phyloP scores from a whole-genome alignment of 2,797 vertebrate species.

The Rhabdomys pumilio region DNA sequence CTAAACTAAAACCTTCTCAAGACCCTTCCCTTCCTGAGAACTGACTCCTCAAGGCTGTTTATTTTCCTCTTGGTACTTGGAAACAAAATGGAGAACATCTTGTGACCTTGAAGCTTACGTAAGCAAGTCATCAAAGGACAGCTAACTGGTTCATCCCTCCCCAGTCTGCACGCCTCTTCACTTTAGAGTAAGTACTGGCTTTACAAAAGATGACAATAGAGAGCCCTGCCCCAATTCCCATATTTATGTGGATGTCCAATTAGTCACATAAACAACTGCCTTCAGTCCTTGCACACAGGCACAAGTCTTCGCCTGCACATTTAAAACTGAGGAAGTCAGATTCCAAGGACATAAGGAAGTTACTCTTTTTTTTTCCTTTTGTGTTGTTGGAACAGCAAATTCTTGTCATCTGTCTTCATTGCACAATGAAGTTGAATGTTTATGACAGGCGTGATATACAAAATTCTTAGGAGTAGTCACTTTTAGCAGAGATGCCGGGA shows the following conservation, averaged over 20 bases:
- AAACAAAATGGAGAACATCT: constrained; percentile 71
- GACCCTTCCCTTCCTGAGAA: constrained; percentile 13
- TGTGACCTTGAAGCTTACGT: constrained; percentile 72
- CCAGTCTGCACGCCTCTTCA: constrained; percentile 52
- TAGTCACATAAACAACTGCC: constrained; percentile 79
- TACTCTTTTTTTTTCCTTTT: neutral
- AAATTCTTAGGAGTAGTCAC: constrained; percentile 74
- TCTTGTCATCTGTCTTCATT: constrained; percentile 83
- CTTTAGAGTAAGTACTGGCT: constrained; percentile 64
- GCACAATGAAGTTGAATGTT: constrained; percentile 81
- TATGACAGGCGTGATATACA: constrained; percentile 78
- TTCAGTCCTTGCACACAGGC: constrained; percentile 47
- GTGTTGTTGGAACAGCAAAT: constrained; percentile 78
- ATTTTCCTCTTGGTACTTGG: constrained; percentile 41
- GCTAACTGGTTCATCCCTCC: neutral
- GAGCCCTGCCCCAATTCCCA: constrained; percentile 59
- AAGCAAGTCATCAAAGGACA: constrained; percentile 68
- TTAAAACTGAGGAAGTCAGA: constrained; percentile 69
- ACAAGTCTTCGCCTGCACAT: constrained; percentile 69
- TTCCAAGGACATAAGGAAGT: constrained; percentile 74
- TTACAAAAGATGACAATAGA: constrained; percentile 71
- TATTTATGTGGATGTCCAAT: constrained; percentile 77
- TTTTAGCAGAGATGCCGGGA: constrained; percentile 60
- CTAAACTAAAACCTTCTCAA: neutral
- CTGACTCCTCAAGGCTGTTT: constrained; percentile 22